phyloP scores from a whole-genome alignment of 2,113 vertebrate genomes.

The Microcebus murinus region DNA sequence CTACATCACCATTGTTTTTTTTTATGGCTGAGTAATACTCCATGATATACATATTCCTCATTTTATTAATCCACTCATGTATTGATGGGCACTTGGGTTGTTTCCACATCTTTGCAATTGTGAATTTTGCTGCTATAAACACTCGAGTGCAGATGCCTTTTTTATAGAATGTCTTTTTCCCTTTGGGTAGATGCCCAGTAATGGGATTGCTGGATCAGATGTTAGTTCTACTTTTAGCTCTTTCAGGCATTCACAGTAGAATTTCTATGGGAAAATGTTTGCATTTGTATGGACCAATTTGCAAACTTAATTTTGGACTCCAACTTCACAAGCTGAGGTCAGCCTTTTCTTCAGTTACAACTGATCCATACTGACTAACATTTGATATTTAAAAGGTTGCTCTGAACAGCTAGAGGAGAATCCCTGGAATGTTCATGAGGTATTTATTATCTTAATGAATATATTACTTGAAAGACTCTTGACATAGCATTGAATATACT shows the following conservation, averaged over 20 bases:
- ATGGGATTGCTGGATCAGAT: too few species aligned
- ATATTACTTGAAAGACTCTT: conserved; percentile 5
- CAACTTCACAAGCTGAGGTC: background rate
- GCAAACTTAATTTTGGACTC: background rate
- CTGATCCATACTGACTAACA: background rate
- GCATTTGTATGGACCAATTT: background rate
- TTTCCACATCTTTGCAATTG: too few species aligned
- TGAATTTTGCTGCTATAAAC: too few species aligned
- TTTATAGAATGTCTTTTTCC: too few species aligned
- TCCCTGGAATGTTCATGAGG: background rate
- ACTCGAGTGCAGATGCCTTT: too few species aligned
- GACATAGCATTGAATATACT: background rate
- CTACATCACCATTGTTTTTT: too few species aligned
- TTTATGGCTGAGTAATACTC: too few species aligned
- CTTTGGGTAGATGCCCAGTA: too few species aligned
- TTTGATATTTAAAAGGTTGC: background rate
- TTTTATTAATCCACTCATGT: too few species aligned
- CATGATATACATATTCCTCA: too few species aligned
- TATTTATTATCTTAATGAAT: conserved; percentile 18
- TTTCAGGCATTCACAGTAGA: background rate
- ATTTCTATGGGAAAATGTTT: background rate
- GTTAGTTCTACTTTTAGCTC: too few species aligned
- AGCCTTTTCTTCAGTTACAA: background rate
- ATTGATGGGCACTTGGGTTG: too few species aligned
- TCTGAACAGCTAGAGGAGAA: background rate